Base-by-base conservation (phyloP, 2,888 invertebrate genomes). In the Bruchidius siliquastri region DNA sequence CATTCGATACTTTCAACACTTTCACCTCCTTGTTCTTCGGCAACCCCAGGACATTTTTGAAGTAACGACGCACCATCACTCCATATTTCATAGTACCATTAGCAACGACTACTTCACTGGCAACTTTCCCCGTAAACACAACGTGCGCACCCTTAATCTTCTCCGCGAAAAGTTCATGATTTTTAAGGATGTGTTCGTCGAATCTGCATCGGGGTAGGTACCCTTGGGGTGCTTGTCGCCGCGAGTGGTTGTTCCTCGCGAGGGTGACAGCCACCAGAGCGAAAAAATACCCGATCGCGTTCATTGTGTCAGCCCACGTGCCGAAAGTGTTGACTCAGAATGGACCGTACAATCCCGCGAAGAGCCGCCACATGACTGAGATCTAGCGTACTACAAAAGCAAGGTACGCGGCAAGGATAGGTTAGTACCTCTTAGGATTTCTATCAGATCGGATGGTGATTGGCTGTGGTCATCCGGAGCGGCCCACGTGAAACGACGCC, bases 41-140 rank as follows among this genome's bases (percentile, higher is more conserved):
- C 26, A 84, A 77, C 68, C 80, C 82, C 30, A 80, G 79, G 6
- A 79, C 77, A 78, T 83, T 84, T 80, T 86, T 86, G 77, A 86
- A 86, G 79, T 84, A 85, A 22, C 86, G 79, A 74, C 85, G 84
- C 72, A 86, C 85, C 67, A 80, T 75, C 69, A 85, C 86, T 74
- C 81, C 80, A 75, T 86, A 86, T 49, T 78, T 74, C 71, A 86
- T 82, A 21, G 81, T 81, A 72, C 80, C 79, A 74, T 85, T 84
- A 66, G 77, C 76, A 49, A 82, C 78, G 32, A 79, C 78, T 68
- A 86, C 78, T 20, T 74, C 74, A 77, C 84, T 83, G 49, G 82
- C 82, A 74, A 86, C 85, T 80, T 85, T 86, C 21, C 86, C 86
- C 72, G 86, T 85, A 77, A 86, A 86, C 71, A 86, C 84, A 72